Percentiles rank a stretch among this genome's conserved stretches.
Evolutionary conservation across 2,888 invertebrate genomes (phyloP).

Genomic region (Phyllotreta striolata): DNA sequence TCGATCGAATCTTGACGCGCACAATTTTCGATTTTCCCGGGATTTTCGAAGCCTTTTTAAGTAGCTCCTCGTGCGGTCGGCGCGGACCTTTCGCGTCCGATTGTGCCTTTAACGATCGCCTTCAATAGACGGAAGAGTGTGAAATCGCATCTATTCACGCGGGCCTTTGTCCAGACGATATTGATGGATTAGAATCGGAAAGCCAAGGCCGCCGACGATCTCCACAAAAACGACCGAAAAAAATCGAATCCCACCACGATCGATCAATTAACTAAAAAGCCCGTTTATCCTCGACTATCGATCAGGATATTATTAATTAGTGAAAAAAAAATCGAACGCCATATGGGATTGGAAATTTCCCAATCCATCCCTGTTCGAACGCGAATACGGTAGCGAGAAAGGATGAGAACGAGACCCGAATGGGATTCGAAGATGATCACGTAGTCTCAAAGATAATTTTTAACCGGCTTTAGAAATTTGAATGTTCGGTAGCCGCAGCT

Average conservation of each 20-base stretch:
- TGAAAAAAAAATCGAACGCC: not conserved
- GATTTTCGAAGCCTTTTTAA: not conserved
- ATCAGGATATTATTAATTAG: slow-evolving; percentile 4
- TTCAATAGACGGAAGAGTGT: slow-evolving; percentile 25
- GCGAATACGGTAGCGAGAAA: slow-evolving; percentile 25
- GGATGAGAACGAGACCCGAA: slow-evolving; percentile 15
- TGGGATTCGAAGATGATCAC: slow-evolving; percentile 45
- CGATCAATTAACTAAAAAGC: not conserved
- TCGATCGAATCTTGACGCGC: not conserved
- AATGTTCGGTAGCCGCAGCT: slow-evolving; percentile 52
- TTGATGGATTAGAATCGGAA: slow-evolving; percentile 27
- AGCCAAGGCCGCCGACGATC: slow-evolving; percentile 14
- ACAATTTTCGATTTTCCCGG: not conserved
- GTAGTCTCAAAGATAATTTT: slow-evolving; percentile 48
- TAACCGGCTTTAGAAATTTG: slow-evolving; percentile 48
- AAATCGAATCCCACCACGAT: not conserved
- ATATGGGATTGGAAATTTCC: not conserved
- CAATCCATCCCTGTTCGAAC: slow-evolving; percentile 13
- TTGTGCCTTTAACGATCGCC: slow-evolving; percentile 22
- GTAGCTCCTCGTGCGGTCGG: slow-evolving; percentile 22
- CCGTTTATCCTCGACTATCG: not conserved
- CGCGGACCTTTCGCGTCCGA: slow-evolving; percentile 9
- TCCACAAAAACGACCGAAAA: not conserved
- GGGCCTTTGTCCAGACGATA: slow-evolving; percentile 18
- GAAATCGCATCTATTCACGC: slow-evolving; percentile 20